A percentile compares a stretch with the other conserved stretches of the same genome.
These are phyloP conservation scores for Drosophila leontia DNA, from an alignment of 1,140 invertebrate genomes.

Conservation along the genomic window DNA sequence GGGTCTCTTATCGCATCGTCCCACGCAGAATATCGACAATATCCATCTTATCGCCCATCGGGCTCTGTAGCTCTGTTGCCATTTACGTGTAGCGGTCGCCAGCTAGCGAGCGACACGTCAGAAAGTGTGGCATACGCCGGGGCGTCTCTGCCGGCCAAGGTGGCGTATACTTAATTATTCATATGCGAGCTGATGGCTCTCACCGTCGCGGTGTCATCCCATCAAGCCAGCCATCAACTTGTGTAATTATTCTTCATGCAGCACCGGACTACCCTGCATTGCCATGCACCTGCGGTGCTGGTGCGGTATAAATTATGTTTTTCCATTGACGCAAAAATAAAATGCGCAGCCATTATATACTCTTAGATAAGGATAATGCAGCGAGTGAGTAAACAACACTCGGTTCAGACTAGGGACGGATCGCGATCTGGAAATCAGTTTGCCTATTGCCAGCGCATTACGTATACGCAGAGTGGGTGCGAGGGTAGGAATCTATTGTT, in stretches of 20 bases:
- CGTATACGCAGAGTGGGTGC: constrained; percentile 54
- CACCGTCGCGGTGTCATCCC: constrained; percentile 1
- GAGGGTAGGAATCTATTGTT: constrained; percentile 38
- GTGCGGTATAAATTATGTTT: constrained; percentile 36
- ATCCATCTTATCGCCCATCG: constrained; percentile 24
- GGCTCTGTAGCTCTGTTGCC: not conserved
- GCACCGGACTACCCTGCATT: constrained; percentile 9
- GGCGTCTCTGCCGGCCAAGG: constrained; percentile 24
- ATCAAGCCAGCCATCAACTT: constrained; percentile 9
- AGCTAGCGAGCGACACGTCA: constrained; percentile 17
- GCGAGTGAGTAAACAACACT: constrained; percentile 25
- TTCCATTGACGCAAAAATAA: constrained; percentile 51
- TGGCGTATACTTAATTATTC: constrained; percentile 49
- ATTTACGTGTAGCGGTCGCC: constrained; percentile 8
- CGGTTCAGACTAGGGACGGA: not conserved
- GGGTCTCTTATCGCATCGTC: constrained; percentile 21
- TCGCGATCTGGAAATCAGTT: constrained; percentile 31
- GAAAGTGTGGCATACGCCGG: constrained; percentile 27
- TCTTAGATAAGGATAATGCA: constrained; percentile 42
- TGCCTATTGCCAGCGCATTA: constrained; percentile 39
- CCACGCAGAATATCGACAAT: constrained; percentile 40
- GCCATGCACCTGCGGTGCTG: not conserved
- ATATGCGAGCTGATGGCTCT: constrained; percentile 17
- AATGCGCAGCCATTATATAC: constrained; percentile 32
- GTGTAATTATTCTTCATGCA: constrained; percentile 39